A percentile compares a stretch with the other conserved stretches of the same genome.
Evolutionary conservation across 2,888 invertebrate genomes (phyloP).

Genomic region (Caenorhabditis japonica): DNA sequence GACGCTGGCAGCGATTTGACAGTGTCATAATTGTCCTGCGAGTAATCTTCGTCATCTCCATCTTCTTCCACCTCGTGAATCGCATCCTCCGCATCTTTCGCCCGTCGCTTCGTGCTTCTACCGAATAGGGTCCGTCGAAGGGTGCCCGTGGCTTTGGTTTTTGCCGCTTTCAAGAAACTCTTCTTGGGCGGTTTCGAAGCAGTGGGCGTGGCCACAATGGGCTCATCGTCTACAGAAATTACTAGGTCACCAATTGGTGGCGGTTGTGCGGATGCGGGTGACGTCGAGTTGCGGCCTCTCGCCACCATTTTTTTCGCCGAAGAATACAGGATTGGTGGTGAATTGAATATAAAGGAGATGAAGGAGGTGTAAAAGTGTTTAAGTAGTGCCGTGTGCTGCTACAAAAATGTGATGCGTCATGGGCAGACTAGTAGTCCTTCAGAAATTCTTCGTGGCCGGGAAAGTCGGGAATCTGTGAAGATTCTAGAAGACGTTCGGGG

Average conservation of each 20-base stretch:
- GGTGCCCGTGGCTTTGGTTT: conserved; percentile 59
- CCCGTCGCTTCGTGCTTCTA: conserved; percentile 53
- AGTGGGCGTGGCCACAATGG: conserved; percentile 4
- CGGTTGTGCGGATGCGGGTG: conserved; percentile 16
- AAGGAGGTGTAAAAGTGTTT: conserved; percentile 3
- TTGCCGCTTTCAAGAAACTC: conserved; percentile 56
- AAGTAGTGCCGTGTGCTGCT: conserved; percentile 48
- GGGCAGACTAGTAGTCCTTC: background rate
- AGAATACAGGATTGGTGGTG: background rate
- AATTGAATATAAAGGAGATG: background rate
- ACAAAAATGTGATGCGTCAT: conserved; percentile 53
- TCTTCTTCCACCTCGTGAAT: conserved; percentile 50
- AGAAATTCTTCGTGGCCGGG: background rate
- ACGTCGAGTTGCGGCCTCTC: conserved; percentile 25
- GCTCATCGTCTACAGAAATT: conserved; percentile 50
- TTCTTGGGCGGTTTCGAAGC: conserved; percentile 32
- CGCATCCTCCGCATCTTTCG: conserved; percentile 63
- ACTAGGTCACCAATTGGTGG: conserved; percentile 49
- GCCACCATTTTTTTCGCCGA: conserved; percentile 42
- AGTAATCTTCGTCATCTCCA: conserved; percentile 60
- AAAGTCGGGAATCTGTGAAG: no score
- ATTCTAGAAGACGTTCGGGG: background rate
- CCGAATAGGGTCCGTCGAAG: conserved; percentile 61
- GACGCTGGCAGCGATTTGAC: conserved; percentile 65
- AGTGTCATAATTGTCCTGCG: conserved; percentile 63